Evolutionary conservation across 1,140 invertebrate genomes (phyloP).

Genomic region (Hydropsyche tenuis): DNA sequence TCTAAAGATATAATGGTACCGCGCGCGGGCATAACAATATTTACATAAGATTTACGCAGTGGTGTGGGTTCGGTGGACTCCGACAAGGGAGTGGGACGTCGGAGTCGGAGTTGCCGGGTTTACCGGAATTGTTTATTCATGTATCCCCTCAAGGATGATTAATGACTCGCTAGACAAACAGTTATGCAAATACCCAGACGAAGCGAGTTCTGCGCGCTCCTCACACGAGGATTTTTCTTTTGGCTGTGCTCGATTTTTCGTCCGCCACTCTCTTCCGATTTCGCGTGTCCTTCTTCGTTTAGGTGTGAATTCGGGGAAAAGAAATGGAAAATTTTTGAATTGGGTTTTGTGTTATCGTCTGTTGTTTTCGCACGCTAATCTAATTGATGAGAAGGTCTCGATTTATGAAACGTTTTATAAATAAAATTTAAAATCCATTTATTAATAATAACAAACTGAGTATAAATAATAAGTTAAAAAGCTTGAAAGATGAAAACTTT

Average conservation of each 20-base stretch:
- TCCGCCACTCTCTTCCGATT: neutral
- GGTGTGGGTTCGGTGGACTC: neutral
- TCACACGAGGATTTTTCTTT: neutral
- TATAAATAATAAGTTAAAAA: too few species aligned
- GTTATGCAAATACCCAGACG: slow-evolving; percentile 40
- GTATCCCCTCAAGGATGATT: slow-evolving; percentile 45
- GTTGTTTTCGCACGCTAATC: too few species aligned
- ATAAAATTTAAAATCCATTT: too few species aligned
- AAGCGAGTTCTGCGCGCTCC: neutral
- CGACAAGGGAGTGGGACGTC: neutral
- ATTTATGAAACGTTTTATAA: too few species aligned
- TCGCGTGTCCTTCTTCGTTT: too few species aligned
- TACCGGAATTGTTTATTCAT: slow-evolving; percentile 46
- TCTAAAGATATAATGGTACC: slow-evolving; percentile 34
- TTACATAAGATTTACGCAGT: slow-evolving; percentile 37
- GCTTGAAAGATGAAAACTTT: too few species aligned
- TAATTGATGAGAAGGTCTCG: too few species aligned
- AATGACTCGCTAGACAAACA: slow-evolving; percentile 47
- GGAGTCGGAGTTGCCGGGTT: slow-evolving; percentile 11
- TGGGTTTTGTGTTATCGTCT: neutral
- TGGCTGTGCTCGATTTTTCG: neutral
- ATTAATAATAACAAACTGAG: too few species aligned
- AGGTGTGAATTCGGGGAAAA: neutral
- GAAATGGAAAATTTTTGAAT: neutral
- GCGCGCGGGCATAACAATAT: slow-evolving; percentile 34